Base-by-base conservation (phyloP, 2,113 vertebrate genomes). In the Salvator merianae region DNA sequence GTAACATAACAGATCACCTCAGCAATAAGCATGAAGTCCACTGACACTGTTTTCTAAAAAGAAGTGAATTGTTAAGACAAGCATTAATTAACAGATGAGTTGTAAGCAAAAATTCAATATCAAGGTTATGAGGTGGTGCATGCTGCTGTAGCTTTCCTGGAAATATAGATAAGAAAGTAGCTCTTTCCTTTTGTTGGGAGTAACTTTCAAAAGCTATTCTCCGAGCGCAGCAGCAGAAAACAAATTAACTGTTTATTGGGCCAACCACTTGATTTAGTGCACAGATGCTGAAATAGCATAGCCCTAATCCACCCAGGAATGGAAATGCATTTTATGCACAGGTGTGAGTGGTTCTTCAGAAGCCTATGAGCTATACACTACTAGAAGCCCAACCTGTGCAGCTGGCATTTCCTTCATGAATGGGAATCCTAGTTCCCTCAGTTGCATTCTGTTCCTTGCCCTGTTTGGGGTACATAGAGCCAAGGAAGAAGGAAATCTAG, bases 21-120 rank as follows among this genome's bases (percentile, higher is more conserved):
- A n/a, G 77, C 82, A 87, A 87, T 88, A 88, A 91, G 50, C 53
- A 65, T 40, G 66, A 87, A 82, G 90, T 66, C 82, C 79, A 70
- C 91, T 78, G 18, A 26, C 34, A 12, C 83, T 28, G 28, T 87
- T 86, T 81, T 40, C 83, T n/a, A 86, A 28, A 63, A 92, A 92
- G 32, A 50, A 87, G 69, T 73, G 84, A 88, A 66, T 70, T 36
- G 76, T 79, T 90, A 89, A n/a, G 88, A 81, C 89, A 86, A 93
- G 80, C 93, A 94, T 75, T 92, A 91, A 88, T 91, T 90, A 90
- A 86, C 86, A 13, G 8, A 77, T 26, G 20, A 89, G 5, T 43
- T 84, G 43, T 81, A 32, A 84, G 38, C 84, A 84, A 75, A 84
- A 91, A 63, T 77, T 22, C 65, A 92, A 87, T 87, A 72, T 89